Base-by-base conservation (phyloP, 23 tunicate species). In the Halocynthia roretzi region DNA sequence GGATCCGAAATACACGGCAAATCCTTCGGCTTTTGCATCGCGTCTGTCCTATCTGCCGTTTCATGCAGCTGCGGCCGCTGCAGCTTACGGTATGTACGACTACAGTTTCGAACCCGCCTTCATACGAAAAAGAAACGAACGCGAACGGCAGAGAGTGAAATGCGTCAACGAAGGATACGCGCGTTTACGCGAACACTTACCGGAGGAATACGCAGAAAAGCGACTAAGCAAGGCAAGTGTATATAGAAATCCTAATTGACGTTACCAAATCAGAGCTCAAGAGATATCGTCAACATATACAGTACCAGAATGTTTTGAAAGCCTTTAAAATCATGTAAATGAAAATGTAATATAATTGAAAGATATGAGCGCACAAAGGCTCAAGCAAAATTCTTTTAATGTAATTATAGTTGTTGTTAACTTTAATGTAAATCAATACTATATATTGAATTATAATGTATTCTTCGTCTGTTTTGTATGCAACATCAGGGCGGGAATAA, bases 151-250 rank as follows among this genome's bases (percentile, higher is more conserved):
- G 58, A 51, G 98, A 48, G 98, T 92, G 63, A 92, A 92, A 83
- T 92, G 98, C 56, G 98, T 92, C 53, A 92, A 92, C 70, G 98
- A 92, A 73, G 98, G 98, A 7, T 92, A 92, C 75, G 77, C 91
- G 49, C 71, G 88, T 50, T 54, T 92, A 78, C 84, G 98, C 10
- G 87, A 86, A 68, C 98, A 92, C 83, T 68, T 92, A 8, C 98
- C 98, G 6, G 87, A 79, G n/a, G 87, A 92, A 53, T 86, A 61
- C 52, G 84, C 98, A 5, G 98, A 92, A 68, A 92, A 92, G 66
- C 67, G 98, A 77, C 84, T 92, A 8, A 83, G 98, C 78, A 92
- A 92, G 75, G 98, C 86, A 73, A 66, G 74, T 44, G 2, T 44
- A 20, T 11, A 11, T 49, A 11, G 4, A 58, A 14, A 14, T n/a